Percentiles rank a stretch among this genome's conserved stretches.
phyloP scores from a whole-genome alignment of 1,140 invertebrate species.

The Drosophila ananassae region DNA sequence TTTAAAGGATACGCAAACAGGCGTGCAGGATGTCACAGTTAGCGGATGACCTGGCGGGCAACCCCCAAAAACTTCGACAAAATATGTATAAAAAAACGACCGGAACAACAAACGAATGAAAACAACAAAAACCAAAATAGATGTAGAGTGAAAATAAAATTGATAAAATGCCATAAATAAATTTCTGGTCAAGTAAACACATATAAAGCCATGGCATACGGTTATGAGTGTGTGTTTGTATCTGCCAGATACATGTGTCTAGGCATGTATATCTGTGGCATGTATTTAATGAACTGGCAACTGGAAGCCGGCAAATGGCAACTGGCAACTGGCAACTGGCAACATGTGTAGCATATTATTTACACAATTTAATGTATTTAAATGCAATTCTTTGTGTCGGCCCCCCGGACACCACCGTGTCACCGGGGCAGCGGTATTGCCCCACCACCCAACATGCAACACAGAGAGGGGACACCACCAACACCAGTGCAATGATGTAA shows the following conservation, averaged over 20 bases:
- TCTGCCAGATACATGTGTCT: conserved; percentile 61
- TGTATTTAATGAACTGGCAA: conserved; percentile 83
- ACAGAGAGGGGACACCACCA: conserved; percentile 53
- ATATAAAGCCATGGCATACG: conserved; percentile 16
- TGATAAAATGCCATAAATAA: conserved; percentile 76
- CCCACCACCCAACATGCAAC: conserved; percentile 8
- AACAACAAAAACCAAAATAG: conserved; percentile 1
- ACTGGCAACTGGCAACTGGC: conserved; percentile 71
- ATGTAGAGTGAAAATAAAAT: conserved; percentile 48
- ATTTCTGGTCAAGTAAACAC: conserved; percentile 70
- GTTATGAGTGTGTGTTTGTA: conserved; percentile 20
- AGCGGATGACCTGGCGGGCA: neutral
- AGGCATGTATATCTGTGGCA: conserved; percentile 79
- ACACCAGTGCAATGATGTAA: conserved; percentile 82
- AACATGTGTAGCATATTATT: conserved; percentile 83
- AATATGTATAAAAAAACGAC: conserved; percentile 3
- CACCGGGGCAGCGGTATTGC: neutral
- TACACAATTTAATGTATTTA: conserved; percentile 83
- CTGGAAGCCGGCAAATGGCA: conserved; percentile 47
- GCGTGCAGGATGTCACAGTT: conserved; percentile 54
- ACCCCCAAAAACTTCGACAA: neutral
- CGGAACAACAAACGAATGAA: neutral
- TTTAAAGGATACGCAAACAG: conserved; percentile 83
- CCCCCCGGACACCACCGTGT: neutral
- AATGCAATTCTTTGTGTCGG: conserved; percentile 74